Evolutionary conservation across 1,140 invertebrate genomes (phyloP).

Genomic region (Homalodisca vitripennis): DNA sequence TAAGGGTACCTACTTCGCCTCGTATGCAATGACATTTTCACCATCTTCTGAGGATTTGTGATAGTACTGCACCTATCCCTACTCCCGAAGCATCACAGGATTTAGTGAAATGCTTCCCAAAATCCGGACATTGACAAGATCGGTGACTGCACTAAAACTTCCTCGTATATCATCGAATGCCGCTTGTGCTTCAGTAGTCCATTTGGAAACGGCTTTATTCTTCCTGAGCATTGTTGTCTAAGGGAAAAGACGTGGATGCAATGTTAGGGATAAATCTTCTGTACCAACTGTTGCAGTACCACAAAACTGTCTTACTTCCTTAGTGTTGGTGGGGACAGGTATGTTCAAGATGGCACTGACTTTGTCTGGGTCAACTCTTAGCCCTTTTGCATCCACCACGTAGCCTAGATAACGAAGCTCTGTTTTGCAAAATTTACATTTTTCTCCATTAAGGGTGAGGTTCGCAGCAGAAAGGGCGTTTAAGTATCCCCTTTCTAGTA

Average conservation of each 20-base stretch:
- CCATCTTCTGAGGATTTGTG: slow-evolving; percentile 7
- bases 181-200: not conserved
- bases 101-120: not conserved
- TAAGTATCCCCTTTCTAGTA: slow-evolving; percentile 39
- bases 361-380: not conserved
- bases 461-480: not conserved
- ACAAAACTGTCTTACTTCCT: not conserved
- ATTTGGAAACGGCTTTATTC: not conserved
- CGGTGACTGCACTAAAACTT: slow-evolving; percentile 32
- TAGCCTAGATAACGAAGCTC: not conserved
- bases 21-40: slow-evolving; percentile 44
- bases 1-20: not conserved
- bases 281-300: not conserved
- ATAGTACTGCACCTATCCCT: slow-evolving; percentile 46
- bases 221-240: not conserved
- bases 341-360: not conserved
- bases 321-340: not conserved
- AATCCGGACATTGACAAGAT: not conserved
- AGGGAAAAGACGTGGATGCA: not conserved
- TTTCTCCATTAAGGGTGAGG: not conserved
- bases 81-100: slow-evolving; percentile 27
- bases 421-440: not conserved
- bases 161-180: not conserved
- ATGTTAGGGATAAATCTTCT: slow-evolving; percentile 28
- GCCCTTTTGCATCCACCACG: not conserved